phyloP scores from a whole-genome alignment of 2,113 vertebrate species.

The Cisticola juncidis region DNA sequence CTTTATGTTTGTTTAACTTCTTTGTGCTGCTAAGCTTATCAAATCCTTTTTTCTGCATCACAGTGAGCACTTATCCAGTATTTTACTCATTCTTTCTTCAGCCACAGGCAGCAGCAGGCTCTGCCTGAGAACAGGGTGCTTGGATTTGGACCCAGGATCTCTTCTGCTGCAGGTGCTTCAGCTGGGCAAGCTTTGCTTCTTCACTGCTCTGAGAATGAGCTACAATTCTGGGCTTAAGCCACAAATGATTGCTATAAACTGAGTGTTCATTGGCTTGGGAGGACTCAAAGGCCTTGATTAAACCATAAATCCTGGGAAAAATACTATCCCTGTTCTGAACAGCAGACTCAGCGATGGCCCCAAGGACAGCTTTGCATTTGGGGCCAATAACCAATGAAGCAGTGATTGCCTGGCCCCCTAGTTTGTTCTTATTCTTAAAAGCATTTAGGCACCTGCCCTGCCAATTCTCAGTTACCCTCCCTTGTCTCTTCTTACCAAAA shows the following conservation, averaged over 20 bases:
- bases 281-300: background rate
- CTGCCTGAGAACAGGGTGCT: background rate
- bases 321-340: background rate
- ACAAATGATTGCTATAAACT: background rate
- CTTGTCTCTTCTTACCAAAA: background rate
- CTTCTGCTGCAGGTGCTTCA: background rate
- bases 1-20: background rate
- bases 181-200: background rate
- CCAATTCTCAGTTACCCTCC: background rate
- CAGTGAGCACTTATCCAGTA: background rate
- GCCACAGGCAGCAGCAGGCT: background rate
- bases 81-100: background rate
- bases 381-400: background rate
- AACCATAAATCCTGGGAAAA: background rate
- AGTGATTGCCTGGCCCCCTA: accelerated
- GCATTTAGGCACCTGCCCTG: background rate
- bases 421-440: background rate
- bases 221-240: background rate
- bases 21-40: background rate
- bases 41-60: background rate
- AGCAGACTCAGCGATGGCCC: background rate
- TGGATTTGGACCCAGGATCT: background rate
- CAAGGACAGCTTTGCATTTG: background rate
- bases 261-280: background rate
- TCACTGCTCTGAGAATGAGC: background rate